Percentiles rank a stretch among this genome's conserved stretches.
Evolutionary conservation across 2,888 invertebrate genomes (phyloP).

Genomic region (Lymantria dispar): DNA sequence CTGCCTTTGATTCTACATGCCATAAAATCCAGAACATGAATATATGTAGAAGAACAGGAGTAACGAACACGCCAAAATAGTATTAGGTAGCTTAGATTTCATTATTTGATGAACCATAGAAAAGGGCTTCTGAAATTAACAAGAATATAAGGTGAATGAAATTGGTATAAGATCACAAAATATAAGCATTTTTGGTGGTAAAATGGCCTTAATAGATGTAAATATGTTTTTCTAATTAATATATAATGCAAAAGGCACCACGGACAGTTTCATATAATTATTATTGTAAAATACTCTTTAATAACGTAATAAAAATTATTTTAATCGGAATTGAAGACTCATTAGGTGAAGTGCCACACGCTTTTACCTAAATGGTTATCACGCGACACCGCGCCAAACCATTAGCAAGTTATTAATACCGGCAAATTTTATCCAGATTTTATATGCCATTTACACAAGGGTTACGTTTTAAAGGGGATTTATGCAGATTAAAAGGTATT

Average conservation of each 20-base stretch:
- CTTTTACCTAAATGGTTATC: conserved; percentile 53
- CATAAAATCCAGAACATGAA: too few relatives aligned
- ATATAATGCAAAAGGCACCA: not conserved
- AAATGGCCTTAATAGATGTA: too few relatives aligned
- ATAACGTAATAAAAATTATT: conserved; percentile 42
- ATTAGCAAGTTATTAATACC: conserved; percentile 31
- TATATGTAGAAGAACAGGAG: too few relatives aligned
- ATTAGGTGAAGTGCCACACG: conserved; percentile 42
- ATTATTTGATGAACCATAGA: too few relatives aligned
- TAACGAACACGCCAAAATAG: too few relatives aligned
- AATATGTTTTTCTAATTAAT: too few relatives aligned
- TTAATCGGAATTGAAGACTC: conserved; percentile 46
- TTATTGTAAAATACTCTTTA: conserved; percentile 19
- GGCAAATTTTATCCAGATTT: conserved; percentile 25
- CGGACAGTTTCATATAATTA: conserved; percentile 5
- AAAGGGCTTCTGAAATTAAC: too few relatives aligned
- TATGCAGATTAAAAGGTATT: not conserved
- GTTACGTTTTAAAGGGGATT: conserved; percentile 16
- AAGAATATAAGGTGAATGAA: too few relatives aligned
- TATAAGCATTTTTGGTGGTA: too few relatives aligned
- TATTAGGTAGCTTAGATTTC: too few relatives aligned
- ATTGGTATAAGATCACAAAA: too few relatives aligned
- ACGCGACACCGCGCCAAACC: conserved; percentile 24
- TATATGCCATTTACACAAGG: conserved; percentile 14
- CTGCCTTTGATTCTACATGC: too few relatives aligned